A percentile compares a stretch with the other conserved stretches of the same genome.
These are phyloP conservation scores for Drosophila pectinifera DNA, from an alignment of 1,140 invertebrate species.

Conservation along the genomic window DNA sequence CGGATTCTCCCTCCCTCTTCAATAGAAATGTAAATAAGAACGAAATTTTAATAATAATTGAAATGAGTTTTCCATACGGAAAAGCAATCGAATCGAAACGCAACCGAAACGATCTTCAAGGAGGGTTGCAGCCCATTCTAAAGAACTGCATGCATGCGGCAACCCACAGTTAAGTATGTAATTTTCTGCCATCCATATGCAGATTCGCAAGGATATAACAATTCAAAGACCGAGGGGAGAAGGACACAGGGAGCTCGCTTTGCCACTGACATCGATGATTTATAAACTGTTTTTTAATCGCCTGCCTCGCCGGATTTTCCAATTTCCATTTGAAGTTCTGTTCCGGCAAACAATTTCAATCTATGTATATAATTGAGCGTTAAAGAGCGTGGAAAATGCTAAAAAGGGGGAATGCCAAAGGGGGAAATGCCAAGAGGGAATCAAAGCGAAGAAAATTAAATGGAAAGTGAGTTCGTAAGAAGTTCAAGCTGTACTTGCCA, in stretches of 20 bases:
- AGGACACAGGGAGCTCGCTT: constrained; percentile 2
- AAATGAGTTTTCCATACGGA: constrained; percentile 61
- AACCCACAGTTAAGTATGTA: constrained; percentile 64
- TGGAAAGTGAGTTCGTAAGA: constrained; percentile 14
- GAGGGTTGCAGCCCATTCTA: constrained; percentile 36
- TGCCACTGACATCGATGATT: constrained; percentile 70
- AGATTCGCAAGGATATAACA: constrained; percentile 30
- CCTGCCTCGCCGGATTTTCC: constrained; percentile 17
- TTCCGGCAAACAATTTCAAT: constrained; percentile 58
- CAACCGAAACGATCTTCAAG: constrained; percentile 7
- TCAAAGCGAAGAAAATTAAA: constrained; percentile 1
- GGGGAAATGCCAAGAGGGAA: neutral
- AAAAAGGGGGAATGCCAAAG: constrained; percentile 8
- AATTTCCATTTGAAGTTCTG: constrained; percentile 30
- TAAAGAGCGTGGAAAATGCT: constrained; percentile 37
- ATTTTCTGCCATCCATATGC: constrained; percentile 63
- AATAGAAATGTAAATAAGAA: constrained; percentile 80
- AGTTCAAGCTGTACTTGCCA: constrained; percentile 21
- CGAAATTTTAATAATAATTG: constrained; percentile 79
- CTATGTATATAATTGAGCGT: constrained; percentile 59
- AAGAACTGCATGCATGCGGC: constrained; percentile 68
- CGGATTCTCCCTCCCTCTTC: constrained; percentile 29
- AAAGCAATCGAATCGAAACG: constrained; percentile 24
- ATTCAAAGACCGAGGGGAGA: neutral
- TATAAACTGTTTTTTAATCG: constrained; percentile 76